phyloP scores from a whole-genome alignment of 64 coral and sea anemone genomes.

The Montipora capricornis region DNA sequence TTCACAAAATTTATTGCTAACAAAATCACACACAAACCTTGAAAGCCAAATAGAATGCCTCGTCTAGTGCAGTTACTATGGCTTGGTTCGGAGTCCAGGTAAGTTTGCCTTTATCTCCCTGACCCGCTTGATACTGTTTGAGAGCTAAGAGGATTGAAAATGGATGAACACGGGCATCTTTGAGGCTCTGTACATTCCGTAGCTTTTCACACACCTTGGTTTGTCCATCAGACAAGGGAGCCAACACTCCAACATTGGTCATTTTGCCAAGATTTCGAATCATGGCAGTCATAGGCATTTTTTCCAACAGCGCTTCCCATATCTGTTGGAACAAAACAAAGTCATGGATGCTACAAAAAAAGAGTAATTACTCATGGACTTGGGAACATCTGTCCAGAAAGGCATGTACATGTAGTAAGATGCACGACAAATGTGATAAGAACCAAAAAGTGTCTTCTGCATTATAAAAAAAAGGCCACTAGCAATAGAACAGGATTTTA shows the following conservation, averaged over 20 bases:
- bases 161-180: conserved; percentile 86
- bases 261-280: conserved; percentile 96
- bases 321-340: conserved; percentile 46
- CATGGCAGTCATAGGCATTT: conserved; percentile 99
- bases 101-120: conserved; percentile 82
- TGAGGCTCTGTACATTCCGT: conserved; percentile 30
- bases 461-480: too few species aligned
- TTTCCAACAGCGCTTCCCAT: conserved; percentile 92
- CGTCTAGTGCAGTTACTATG: conserved; percentile 77
- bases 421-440: too few species aligned
- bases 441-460: too few species aligned
- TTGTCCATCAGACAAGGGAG: conserved; percentile 28
- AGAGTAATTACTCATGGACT: neutral
- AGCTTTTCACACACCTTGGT: conserved; percentile 66
- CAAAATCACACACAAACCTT: conserved; percentile 62
- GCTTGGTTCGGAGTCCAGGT: conserved; percentile 74
- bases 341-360: neutral
- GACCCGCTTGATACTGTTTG: conserved; percentile 81
- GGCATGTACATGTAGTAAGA: too few species aligned
- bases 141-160: conserved; percentile 87
- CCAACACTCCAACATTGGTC: conserved; percentile 79
- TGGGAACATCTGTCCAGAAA: too few species aligned
- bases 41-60: conserved; percentile 89
- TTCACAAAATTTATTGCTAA: too few species aligned
- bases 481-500: too few species aligned